Conservation (phyloP, 2,888 invertebrate genomes). For the Druceiella hillmani region DNA sequence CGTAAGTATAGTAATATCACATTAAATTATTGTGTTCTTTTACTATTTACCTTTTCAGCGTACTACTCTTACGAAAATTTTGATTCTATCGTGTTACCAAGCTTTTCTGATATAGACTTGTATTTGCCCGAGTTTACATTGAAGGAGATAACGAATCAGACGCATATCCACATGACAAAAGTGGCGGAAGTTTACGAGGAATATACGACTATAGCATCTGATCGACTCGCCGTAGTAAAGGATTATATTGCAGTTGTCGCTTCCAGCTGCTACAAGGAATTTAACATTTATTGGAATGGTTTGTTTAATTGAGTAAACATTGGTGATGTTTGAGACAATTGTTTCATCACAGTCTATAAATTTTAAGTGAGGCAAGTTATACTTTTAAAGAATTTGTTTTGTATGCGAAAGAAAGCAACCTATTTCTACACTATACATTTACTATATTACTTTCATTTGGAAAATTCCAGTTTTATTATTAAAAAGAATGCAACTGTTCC, state of each 20-base stretch:
- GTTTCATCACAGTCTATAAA: no score
- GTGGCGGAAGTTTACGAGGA: constrained; percentile 37
- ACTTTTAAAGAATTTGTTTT: no score
- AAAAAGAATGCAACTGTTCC: no score
- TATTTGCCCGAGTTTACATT: constrained; percentile 38
- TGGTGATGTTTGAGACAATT: no score
- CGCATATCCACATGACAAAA: constrained; percentile 29
- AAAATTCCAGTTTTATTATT: no score
- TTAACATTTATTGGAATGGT: no score
- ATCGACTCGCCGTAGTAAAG: constrained; percentile 46
- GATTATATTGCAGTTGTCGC: constrained; percentile 49
- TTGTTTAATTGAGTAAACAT: no score
- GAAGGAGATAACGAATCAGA: constrained; percentile 31
- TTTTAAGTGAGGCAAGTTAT: no score
- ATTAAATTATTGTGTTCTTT: constrained; percentile 5
- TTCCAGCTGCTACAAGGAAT: constrained; percentile 47
- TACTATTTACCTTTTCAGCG: constrained; percentile 38
- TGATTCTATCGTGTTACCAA: constrained; percentile 40
- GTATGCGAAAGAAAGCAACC: no score
- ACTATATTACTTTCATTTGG: no score
- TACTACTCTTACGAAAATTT: constrained; percentile 48
- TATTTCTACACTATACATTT: no score
- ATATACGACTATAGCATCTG: constrained; percentile 45
- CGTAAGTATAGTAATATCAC: no score
- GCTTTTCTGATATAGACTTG: constrained; percentile 44